Conservation (phyloP, 2,888 invertebrate species). For the Cheilosia soror region DNA sequence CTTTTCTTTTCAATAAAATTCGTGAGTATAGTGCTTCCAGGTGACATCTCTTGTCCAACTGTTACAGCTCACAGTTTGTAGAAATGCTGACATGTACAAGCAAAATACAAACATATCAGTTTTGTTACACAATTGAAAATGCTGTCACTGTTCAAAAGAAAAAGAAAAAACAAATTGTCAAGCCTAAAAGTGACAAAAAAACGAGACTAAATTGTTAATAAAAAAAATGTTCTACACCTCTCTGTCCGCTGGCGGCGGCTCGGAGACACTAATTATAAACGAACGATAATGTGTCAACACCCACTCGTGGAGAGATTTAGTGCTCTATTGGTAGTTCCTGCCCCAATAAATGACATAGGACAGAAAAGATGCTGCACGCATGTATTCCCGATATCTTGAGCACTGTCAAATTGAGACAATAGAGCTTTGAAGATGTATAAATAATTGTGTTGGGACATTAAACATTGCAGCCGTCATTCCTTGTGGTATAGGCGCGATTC, state of each 20-base stretch:
- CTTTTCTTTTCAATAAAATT: neutral
- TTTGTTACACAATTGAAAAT: constrained; percentile 62
- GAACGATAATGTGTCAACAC: constrained; percentile 73
- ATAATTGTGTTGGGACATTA: constrained; percentile 22
- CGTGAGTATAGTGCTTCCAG: constrained; percentile 18
- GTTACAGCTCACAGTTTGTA: constrained; percentile 42
- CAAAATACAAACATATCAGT: constrained; percentile 57
- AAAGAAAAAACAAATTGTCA: constrained; percentile 28
- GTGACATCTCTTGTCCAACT: constrained; percentile 55
- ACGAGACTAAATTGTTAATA: constrained; percentile 42
- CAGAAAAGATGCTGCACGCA: constrained; percentile 5
- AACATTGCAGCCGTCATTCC: constrained; percentile 13
- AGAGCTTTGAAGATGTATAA: constrained; percentile 16
- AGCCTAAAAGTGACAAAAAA: constrained; percentile 43
- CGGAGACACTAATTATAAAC: constrained; percentile 72
- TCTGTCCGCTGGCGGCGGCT: constrained; percentile 9
- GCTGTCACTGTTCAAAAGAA: constrained; percentile 28
- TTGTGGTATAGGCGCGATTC: constrained; percentile 1
- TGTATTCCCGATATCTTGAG: constrained; percentile 20
- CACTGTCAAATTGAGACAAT: constrained; percentile 38
- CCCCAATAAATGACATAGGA: constrained; percentile 25
- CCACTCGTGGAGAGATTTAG: constrained; percentile 66
- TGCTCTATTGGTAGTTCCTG: constrained; percentile 63
- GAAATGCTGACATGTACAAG: constrained; percentile 36
- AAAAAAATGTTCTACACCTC: constrained; percentile 16